phyloP scores from a whole-genome alignment of 1,140 invertebrate genomes.

The Diprion similis region DNA sequence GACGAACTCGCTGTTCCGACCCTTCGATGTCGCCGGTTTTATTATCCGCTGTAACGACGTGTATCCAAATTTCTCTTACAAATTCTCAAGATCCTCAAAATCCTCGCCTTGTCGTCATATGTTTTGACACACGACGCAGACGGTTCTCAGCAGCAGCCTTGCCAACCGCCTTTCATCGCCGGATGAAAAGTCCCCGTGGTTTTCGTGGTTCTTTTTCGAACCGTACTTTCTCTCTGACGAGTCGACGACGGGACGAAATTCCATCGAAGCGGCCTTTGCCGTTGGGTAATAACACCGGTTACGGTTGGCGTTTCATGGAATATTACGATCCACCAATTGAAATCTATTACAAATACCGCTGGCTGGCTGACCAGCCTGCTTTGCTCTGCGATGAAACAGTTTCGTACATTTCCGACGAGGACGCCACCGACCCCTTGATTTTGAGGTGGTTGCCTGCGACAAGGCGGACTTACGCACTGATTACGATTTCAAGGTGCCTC shows the following conservation, averaged over 20 bases:
- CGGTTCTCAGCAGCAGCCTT: background rate
- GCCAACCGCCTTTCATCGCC: background rate
- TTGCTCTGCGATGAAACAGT: background rate
- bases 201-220: too few species aligned
- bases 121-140: conserved; percentile 16
- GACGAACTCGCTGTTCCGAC: too few species aligned
- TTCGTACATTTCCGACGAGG: background rate
- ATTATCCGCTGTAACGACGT: background rate
- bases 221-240: too few species aligned
- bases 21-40: too few species aligned
- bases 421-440: background rate
- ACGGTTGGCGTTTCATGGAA: too few species aligned
- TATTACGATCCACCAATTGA: background rate
- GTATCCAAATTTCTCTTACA: too few species aligned
- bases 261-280: too few species aligned
- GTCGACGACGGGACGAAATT: too few species aligned
- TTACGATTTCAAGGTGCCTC: too few species aligned
- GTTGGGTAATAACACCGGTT: too few species aligned
- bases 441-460: background rate
- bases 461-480: background rate
- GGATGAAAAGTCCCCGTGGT: too few species aligned
- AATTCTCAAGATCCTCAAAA: background rate
- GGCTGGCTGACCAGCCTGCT: too few species aligned
- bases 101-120: conserved; percentile 9
- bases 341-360: background rate